Conservation (phyloP, 2,797 vertebrate species). For the Tapera naevia region DNA sequence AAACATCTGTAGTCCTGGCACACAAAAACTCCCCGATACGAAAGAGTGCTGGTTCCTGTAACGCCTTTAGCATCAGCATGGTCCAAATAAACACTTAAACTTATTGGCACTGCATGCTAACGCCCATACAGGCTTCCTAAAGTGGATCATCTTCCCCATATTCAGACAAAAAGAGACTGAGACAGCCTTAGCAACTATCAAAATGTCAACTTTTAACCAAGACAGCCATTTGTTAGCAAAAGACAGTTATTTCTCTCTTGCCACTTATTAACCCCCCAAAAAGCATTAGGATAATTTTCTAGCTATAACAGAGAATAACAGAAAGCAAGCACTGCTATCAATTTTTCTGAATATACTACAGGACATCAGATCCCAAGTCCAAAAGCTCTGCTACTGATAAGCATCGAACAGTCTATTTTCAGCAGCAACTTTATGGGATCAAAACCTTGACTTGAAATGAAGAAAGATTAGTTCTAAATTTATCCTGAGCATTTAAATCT, state of each 20-base stretch:
- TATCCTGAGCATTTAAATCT: background rate
- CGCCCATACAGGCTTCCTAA: background rate
- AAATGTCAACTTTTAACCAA: background rate
- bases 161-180: background rate
- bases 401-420: background rate
- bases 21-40: background rate
- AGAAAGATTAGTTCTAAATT: slow-evolving; percentile 26
- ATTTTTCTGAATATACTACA: background rate
- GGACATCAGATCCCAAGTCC: background rate
- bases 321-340: background rate
- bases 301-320: background rate
- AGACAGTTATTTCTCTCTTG: background rate
- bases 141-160: background rate
- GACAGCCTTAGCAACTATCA: background rate
- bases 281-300: background rate
- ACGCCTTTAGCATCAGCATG: background rate
- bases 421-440: background rate
- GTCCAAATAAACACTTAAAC: background rate
- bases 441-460: background rate
- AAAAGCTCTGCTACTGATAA: background rate
- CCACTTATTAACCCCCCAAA: background rate
- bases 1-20: background rate
- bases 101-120: background rate
- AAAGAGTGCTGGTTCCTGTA: background rate
- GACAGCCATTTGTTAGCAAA: background rate